Evolutionary conservation across 1,140 invertebrate genomes (phyloP), one percentile per base, ranked within the genome.

Genomic region (Helicoverpa armigera): DNA sequence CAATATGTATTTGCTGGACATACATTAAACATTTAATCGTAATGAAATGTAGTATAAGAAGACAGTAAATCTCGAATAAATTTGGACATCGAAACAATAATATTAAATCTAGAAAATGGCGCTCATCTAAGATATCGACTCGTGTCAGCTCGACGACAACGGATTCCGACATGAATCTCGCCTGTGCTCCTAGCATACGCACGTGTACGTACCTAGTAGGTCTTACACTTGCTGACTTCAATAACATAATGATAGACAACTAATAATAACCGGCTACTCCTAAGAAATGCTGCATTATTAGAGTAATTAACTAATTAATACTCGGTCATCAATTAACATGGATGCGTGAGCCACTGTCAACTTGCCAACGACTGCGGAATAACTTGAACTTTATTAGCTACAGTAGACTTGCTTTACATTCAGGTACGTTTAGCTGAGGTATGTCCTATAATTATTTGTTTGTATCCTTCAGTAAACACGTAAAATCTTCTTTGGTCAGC

Each of bases 11-110:
- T 79, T 53, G 76, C 76, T 79, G 65, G 76, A 79, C 76, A 79
- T 79, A 78, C 61, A 78, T 78, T 78, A 60, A 77, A 77, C 61
- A 70, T 72, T 79, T 63, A 73, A 73, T 80, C 31, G 54, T 81
- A 85, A 82, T 85, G 81, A 83, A 85, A 81, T 85, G 63, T 85
- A 77, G 65, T 80, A 83, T 86, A 73, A 86, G 88, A 92, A 90
- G 88, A 92, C 86, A 92, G 90, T 90, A 87, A 94, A 91, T 90
- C 87, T 92, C 74, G 87, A 91, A 87, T 92, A 73, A 90, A 88
- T 86, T 85, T 92, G 92, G 90, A 94, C 92, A 92, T 92, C 82
- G 81, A 92, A 91, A 90, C 89, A 88, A 91, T 84, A 87, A 88
- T 81, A 79, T 85, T 81, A 87, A 61, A 86, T 83, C 86, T 90